Base-by-base conservation (phyloP, 1,140 invertebrate species). In the Amphibalanus amphitrite region DNA sequence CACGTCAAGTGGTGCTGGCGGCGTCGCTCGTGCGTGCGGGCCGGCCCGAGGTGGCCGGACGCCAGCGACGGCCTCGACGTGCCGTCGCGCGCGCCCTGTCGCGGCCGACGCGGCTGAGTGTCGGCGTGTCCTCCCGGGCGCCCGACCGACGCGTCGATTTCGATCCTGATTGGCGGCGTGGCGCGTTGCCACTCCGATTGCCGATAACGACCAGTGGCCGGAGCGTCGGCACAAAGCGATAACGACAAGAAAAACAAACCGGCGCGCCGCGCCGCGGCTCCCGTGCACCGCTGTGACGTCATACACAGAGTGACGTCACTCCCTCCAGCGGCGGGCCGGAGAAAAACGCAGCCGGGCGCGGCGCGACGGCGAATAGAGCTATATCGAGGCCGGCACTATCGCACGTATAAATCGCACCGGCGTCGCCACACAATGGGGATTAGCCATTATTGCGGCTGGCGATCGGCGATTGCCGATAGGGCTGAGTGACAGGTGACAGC, bases 161-260 rank as follows among this genome's bases (percentile, higher is more conserved):
- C 47, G 47, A 3, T 20, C 10, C 47, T 59, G 47, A 59, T 59
- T 59, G 47, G 47, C 47, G 47, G 10, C 38, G 47, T 20, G 1
- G 47, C 47, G 20, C 10, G 13, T 17, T 20, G 47, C 47, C 6
- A 20, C 47, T 13, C 10, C 47, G 47, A 59, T 23, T 20, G 47
- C 6, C 47, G 47, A 59, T 59, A 59, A 59, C 47, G 47, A 59
- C 10, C 47, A 3, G n/a, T n/a, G n/a, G n/a, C n/a, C 38, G 38
- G 47, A 8, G 20, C 6, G 13, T 20, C 13, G 13, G 47, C 47
- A 13, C 47, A 59, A 59, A 59, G 23, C 47, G 47, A 59, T 59
- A 59, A 59, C 47, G 47, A 59, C 47, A 59, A 59, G 47, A 59
- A 59, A 59, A 59, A 59, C 47, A 59, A 59, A 59, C 47, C 47